A percentile compares a stretch with the other conserved stretches of the same genome.
Evolutionary conservation across 2,888 invertebrate genomes (phyloP).

Genomic region (Tachina grossa): DNA sequence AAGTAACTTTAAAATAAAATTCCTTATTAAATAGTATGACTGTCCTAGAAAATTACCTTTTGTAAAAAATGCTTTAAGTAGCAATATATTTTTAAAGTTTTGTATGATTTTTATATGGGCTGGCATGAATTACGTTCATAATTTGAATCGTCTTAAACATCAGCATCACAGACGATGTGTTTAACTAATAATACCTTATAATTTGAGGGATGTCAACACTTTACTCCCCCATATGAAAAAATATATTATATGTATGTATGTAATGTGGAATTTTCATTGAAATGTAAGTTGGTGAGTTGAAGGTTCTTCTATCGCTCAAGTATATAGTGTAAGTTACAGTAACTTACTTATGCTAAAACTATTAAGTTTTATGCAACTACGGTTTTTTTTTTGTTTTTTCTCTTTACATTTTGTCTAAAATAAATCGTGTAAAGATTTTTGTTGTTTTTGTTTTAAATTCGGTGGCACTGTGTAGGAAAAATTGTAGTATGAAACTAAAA

Average conservation of each 20-base stretch:
- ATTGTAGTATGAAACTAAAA: slow-evolving; percentile 48
- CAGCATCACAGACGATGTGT: neutral
- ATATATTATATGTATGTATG: neutral
- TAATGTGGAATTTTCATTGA: slow-evolving; percentile 28
- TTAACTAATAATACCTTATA: slow-evolving; percentile 5
- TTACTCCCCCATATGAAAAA: slow-evolving; percentile 61
- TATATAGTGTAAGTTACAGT: slow-evolving; percentile 77
- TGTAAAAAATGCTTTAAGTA: no score
- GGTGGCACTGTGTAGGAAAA: slow-evolving; percentile 27
- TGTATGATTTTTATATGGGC: no score
- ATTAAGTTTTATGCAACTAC: slow-evolving; percentile 36
- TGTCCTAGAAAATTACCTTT: no score
- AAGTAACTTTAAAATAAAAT: no score
- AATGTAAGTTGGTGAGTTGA: slow-evolving; percentile 29
- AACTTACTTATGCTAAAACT: slow-evolving; percentile 81
- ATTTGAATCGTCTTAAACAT: no score
- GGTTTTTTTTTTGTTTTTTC: neutral
- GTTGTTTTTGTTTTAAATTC: slow-evolving; percentile 25
- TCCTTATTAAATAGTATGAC: no score
- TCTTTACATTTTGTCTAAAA: slow-evolving; percentile 42
- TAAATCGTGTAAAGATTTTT: slow-evolving; percentile 66
- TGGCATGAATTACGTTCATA: no score
- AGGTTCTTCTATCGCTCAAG: slow-evolving; percentile 10
- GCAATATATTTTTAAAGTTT: no score
- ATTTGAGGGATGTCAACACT: neutral